Evolutionary conservation across 2,888 invertebrate genomes (phyloP).

Genomic region (Oligia fasciuncula): DNA sequence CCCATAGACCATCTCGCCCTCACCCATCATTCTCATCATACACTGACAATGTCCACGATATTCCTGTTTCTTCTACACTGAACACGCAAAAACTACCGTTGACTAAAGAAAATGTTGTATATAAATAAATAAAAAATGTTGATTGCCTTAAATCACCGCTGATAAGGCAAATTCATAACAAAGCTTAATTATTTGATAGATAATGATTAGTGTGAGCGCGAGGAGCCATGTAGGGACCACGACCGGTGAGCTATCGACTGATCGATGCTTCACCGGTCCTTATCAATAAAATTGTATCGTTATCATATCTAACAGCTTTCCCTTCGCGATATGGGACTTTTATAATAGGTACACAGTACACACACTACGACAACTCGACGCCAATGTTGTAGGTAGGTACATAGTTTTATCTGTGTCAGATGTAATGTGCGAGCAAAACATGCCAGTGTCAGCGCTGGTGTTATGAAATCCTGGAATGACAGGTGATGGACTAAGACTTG

Average conservation of each 20-base stretch:
- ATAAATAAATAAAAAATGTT: constrained; percentile 59
- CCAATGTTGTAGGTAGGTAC: constrained; percentile 76
- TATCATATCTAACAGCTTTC: constrained; percentile 90
- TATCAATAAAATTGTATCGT: constrained; percentile 89
- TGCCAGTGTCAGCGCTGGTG: constrained; percentile 72
- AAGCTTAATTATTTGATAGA: constrained; percentile 69
- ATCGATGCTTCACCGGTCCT: constrained; percentile 86
- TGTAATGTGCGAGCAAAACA: constrained; percentile 74
- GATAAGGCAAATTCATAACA: constrained; percentile 68
- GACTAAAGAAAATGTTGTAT: constrained; percentile 39
- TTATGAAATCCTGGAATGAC: constrained; percentile 79
- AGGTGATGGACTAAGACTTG: constrained; percentile 73
- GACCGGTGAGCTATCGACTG: constrained; percentile 85
- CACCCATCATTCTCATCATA: constrained; percentile 90
- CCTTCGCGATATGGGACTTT: constrained; percentile 86
- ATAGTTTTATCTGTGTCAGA: constrained; percentile 85
- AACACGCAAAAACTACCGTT: constrained; percentile 52
- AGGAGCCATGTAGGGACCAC: constrained; percentile 72
- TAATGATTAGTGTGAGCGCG: constrained; percentile 67
- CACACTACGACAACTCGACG: constrained; percentile 73
- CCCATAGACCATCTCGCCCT: constrained; percentile 88
- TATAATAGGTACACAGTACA: constrained; percentile 79
- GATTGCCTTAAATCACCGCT: constrained; percentile 71
- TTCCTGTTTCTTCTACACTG: constrained; percentile 48
- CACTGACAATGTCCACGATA: constrained; percentile 65